Evolutionary conservation across 2,888 invertebrate species (phyloP), one percentile per base, ranked within the genome.

Genomic region (Operophtera brumata): DNA sequence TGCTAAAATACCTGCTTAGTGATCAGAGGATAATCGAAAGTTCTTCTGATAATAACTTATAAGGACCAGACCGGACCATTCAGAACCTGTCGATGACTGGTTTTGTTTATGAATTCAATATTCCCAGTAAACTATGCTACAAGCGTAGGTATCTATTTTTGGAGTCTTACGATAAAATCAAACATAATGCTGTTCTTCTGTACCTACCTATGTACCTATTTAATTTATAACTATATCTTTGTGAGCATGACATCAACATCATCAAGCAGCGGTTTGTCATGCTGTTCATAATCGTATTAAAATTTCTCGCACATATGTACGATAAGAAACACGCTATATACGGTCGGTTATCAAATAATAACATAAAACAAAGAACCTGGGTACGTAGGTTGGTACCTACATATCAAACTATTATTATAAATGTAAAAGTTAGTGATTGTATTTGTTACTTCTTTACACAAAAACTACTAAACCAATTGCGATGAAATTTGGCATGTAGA

Each of bases 71-170:
- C n/a, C n/a, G 20, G 2, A 20, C 20, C 20, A 20, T 20, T 4
- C 6, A 28, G 28, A 28, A 28, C 28, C 28, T 9, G 2, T 2
- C 28, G 28, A 5, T 1, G 28, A 37, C 13, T 34, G 40, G 25
- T 34, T 34, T 20, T 47, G 40, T 47, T 41, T 46, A 46, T 37
- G 37, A 26, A 10, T 37, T 46, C 37, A 37, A 28, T 34, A 11
- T 20, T 3, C 20, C 20, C 4, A 20, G 20, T 2, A 20, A 20
- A 20, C 20, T 20, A 2, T 4, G 4, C n/a, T 20, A 20, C 2
- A 20, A 20, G 20, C 20, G 20, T 6, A n/a, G n/a, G n/a, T n/a
- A n/a, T 6, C 34, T 11, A 11, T 34, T 34, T 34, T 34, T 11
- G 34, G 11, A 5, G 34, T 34, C 34, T 34, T 34, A 6, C 34